Percentiles rank a stretch among this genome's conserved stretches.
These are phyloP conservation scores for Protonibea diacanthus DNA, from an alignment of 2,797 vertebrate species.

Conservation along the genomic window DNA sequence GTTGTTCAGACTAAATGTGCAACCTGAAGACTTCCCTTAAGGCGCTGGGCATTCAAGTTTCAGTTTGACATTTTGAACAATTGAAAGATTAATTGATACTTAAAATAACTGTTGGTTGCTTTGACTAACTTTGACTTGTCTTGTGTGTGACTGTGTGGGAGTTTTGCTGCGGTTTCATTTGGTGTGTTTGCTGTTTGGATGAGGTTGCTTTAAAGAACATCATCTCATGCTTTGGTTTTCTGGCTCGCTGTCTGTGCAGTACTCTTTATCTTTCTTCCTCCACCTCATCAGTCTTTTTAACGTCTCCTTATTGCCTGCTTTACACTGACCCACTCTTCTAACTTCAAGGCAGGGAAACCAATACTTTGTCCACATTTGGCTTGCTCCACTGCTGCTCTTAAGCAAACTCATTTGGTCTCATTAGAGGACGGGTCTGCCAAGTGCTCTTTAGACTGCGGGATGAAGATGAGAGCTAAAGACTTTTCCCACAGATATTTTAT, in stretches of 20 bases:
- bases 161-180: not conserved
- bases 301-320: not conserved
- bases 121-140: not conserved
- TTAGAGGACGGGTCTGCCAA: conserved; percentile 60
- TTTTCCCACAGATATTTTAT: not conserved
- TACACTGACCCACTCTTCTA: conserved; percentile 15
- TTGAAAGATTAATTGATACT: not conserved
- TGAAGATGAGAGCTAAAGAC: not conserved
- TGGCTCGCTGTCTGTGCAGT: not conserved
- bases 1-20: not conserved
- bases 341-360: conserved; percentile 21
- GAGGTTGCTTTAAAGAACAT: not conserved
- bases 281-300: conserved; percentile 25
- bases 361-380: conserved; percentile 56
- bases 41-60: not conserved
- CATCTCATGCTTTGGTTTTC: not conserved
- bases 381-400: conserved; percentile 50
- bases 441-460: conserved; percentile 15
- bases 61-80: not conserved
- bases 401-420: conserved; percentile 72
- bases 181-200: not conserved
- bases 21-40: not conserved
- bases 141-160: not conserved
- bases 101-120: not conserved
- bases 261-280: conserved; percentile 17